Base-by-base conservation (phyloP, 2,113 vertebrate genomes). In the Tychaedon coryphoeus region DNA sequence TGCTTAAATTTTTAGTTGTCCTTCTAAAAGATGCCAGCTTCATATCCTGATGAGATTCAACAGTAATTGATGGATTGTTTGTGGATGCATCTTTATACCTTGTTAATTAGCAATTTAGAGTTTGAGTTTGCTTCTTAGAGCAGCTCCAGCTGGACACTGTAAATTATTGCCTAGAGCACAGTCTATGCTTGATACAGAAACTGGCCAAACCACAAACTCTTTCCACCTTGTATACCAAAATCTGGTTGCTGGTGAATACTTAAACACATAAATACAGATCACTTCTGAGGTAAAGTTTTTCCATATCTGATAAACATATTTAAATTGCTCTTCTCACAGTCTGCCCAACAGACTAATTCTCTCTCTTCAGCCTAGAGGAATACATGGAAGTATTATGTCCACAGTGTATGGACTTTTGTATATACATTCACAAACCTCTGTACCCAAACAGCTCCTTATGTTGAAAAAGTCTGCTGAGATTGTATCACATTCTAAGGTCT, bases 71-170 rank as follows among this genome's bases (percentile, higher is more conserved):
- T 92, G 54, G 36, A 67, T 81, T 4, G 1, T 95, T 96, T 80
- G n/a, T 88, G 62, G 51, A 92, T 65, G 33, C n/a, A 61, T 77
- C 86, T 94, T 88, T 82, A 43, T 86, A 50, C 69, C 42, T 88
- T 61, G 45, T 86, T 89, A 93, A 86, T 92, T 94, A 88, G 70
- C 88, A 86, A 93, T 86, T 76, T 89, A 87, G 51, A 88, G 25
- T 90, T 45, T 86, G 71, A 91, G 66, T 92, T 94, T 95, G 36
- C 65, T 95, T 94, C 95, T 93, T 82, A 93, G 82, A 94, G 34
- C 17, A 58, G 20, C 42, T 88, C 29, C 73, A 97, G 65, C 40
- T 96, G 86, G 93, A 90, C 87, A 67, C 33, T 80, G 75, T 92
- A 95, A 81, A 92, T 96, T 62, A 85, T 54, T 95, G 78, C 88